phyloP scores from a whole-genome alignment of 2,797 vertebrate species.

The Myotis pilosus region DNA sequence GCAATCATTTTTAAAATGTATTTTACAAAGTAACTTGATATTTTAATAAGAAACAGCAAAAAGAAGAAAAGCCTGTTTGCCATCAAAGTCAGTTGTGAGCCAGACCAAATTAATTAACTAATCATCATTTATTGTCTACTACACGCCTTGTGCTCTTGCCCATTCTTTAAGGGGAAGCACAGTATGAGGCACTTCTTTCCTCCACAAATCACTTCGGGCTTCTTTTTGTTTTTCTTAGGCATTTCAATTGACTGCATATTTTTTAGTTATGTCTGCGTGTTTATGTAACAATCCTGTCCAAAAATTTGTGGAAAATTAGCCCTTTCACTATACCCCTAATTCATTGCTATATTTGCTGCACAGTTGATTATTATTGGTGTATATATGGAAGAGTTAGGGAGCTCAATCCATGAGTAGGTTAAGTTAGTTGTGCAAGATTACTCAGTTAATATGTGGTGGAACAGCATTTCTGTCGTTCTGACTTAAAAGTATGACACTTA shows the following conservation, averaged over 20 bases:
- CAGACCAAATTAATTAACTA: slow-evolving; percentile 48
- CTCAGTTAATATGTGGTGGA: background rate
- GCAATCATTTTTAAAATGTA: slow-evolving; percentile 16
- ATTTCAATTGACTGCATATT: background rate
- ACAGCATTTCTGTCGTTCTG: slow-evolving; percentile 18
- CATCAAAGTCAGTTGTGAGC: background rate
- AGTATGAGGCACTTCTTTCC: background rate
- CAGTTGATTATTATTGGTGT: background rate
- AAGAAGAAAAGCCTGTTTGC: slow-evolving; percentile 24
- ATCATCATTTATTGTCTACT: background rate
- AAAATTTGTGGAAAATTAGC: background rate
- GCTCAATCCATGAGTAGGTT: background rate
- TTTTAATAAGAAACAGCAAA: slow-evolving; percentile 32
- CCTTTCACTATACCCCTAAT: background rate
- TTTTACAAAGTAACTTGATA: slow-evolving; percentile 29
- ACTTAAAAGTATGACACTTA: background rate
- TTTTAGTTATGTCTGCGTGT: background rate
- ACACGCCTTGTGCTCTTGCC: background rate
- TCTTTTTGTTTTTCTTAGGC: background rate
- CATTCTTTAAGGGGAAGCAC: background rate
- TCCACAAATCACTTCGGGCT: background rate
- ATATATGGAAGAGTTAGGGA: background rate
- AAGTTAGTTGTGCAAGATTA: background rate
- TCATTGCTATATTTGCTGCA: background rate
- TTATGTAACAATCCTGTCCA: background rate